These are phyloP conservation scores for Monopis laevigella DNA, from an alignment of 2,888 invertebrate genomes.

Conservation along the genomic window DNA sequence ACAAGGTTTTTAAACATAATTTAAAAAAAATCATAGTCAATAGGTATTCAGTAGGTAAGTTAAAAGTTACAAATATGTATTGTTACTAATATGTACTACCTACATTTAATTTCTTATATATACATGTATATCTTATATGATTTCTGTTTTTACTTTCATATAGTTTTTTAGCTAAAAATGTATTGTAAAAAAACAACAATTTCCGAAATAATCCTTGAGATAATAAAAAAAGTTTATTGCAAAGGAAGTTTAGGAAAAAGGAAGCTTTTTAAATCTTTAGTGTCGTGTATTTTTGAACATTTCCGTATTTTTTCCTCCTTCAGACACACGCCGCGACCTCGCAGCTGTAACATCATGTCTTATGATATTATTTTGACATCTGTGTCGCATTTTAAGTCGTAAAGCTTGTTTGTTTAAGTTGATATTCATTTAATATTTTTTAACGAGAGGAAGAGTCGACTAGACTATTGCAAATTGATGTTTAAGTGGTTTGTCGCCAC, in stretches of 20 bases:
- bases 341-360: no score
- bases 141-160: not conserved
- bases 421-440: not conserved
- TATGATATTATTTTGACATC: not conserved
- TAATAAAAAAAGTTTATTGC: not conserved
- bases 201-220: not conserved
- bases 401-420: not conserved
- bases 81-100: not conserved
- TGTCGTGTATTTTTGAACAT: constrained; percentile 1
- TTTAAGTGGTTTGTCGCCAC: constrained; percentile 62
- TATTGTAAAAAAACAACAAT: no score
- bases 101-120: not conserved
- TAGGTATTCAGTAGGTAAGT: no score
- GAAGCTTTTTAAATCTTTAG: constrained; percentile 29
- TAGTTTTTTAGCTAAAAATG: not conserved
- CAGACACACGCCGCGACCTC: not conserved
- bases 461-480: constrained; percentile 47
- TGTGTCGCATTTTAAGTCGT: not conserved
- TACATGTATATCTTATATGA: not conserved
- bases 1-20: no score
- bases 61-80: no score
- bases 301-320: not conserved
- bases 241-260: constrained; percentile 25
- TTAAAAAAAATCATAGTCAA: no score
- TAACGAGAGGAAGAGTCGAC: not conserved